Evolutionary conservation across 2,888 invertebrate genomes (phyloP).

Genomic region (Nowickia ferox): DNA sequence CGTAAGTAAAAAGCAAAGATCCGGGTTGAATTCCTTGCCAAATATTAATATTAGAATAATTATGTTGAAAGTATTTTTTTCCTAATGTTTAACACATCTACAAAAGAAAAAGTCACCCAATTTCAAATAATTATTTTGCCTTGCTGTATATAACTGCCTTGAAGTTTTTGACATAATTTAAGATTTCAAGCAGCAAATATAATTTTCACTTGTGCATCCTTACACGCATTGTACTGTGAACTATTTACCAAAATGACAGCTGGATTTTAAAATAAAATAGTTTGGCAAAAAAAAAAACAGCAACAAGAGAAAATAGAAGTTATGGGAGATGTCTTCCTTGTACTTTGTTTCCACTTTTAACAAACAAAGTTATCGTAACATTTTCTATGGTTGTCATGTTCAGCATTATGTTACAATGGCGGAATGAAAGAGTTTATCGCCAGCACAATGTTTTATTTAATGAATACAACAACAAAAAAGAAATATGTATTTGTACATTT

Average conservation of each 20-base stretch:
- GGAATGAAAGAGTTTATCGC: constrained; percentile 51
- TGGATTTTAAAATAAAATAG: constrained; percentile 43
- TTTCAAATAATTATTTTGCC: not conserved
- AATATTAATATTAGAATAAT: too few species aligned
- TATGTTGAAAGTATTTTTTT: too few species aligned
- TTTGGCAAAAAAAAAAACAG: constrained; percentile 19
- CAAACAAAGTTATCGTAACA: constrained; percentile 56
- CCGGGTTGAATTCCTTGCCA: too few species aligned
- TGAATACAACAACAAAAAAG: constrained; percentile 5
- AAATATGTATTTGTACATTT: constrained; percentile 2
- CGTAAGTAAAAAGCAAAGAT: too few species aligned
- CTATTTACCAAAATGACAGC: constrained; percentile 64
- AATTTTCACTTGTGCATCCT: not conserved
- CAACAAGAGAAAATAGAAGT: not conserved
- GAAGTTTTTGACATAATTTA: not conserved
- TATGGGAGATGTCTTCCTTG: constrained; percentile 26
- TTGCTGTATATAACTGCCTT: not conserved
- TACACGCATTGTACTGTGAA: constrained; percentile 29
- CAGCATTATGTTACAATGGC: constrained; percentile 66
- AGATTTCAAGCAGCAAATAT: not conserved
- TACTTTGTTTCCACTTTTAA: constrained; percentile 22
- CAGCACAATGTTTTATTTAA: constrained; percentile 38
- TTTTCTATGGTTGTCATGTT: constrained; percentile 64
- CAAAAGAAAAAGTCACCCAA: too few species aligned
- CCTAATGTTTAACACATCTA: too few species aligned